Evolutionary conservation across 2,888 invertebrate genomes (phyloP).

Genomic region (Gymnosoma rotundatum): DNA sequence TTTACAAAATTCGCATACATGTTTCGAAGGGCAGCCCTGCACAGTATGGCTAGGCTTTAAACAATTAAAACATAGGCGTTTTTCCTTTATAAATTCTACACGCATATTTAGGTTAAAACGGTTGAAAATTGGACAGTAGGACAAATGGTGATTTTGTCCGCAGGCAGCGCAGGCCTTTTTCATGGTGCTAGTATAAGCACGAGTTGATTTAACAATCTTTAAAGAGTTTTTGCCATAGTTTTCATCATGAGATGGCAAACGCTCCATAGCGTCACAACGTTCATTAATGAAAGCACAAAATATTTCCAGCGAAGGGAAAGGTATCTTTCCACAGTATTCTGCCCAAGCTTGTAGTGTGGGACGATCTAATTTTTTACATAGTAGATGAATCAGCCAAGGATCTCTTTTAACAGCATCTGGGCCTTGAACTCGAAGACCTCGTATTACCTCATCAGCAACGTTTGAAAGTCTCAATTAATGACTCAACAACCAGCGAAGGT

Average conservation of each 20-base stretch:
- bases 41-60: constrained; percentile 42
- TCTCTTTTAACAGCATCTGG: constrained; percentile 49
- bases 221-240: background rate
- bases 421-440: constrained; percentile 53
- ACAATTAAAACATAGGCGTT: constrained; percentile 45
- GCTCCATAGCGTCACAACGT: constrained; percentile 50
- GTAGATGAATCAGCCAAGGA: constrained; percentile 57
- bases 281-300: too few species aligned
- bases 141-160: constrained; percentile 24
- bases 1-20: constrained; percentile 28
- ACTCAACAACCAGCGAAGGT: constrained; percentile 54
- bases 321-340: constrained; percentile 28
- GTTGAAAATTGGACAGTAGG: constrained; percentile 28
- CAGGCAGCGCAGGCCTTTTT: constrained; percentile 21
- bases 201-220: background rate
- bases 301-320: too few species aligned
- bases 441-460: constrained; percentile 53
- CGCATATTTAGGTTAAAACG: background rate
- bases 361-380: constrained; percentile 49
- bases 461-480: constrained; percentile 44
- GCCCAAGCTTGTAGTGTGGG: constrained; percentile 52
- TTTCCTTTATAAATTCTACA: constrained; percentile 26
- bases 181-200: constrained; percentile 19
- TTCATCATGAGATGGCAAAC: background rate
- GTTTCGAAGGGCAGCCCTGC: constrained; percentile 24